Percentiles rank a stretch among this genome's conserved stretches.
Evolutionary conservation across 2,113 vertebrate genomes (phyloP).

Genomic region (Thryonomys swinderianus): DNA sequence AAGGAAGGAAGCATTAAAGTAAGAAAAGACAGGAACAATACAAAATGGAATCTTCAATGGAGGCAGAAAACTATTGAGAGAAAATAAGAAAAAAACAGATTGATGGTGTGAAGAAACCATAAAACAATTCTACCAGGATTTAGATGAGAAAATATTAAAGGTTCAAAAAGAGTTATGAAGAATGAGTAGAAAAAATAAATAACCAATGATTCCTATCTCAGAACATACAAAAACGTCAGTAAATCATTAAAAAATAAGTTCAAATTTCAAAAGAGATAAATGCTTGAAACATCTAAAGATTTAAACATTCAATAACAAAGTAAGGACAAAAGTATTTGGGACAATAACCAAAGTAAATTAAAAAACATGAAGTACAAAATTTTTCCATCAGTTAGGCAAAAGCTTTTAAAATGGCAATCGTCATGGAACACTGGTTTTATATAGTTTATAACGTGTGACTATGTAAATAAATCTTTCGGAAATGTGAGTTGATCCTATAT

Average conservation of each 20-base stretch:
- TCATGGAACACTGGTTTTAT: background rate
- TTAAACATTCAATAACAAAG: background rate
- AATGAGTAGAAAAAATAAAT: background rate
- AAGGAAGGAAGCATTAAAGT: background rate
- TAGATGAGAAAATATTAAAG: background rate
- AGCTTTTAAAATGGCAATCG: background rate
- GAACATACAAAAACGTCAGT: background rate
- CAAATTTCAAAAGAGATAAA: background rate
- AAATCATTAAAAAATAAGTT: background rate
- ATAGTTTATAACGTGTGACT: background rate
- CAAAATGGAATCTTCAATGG: background rate
- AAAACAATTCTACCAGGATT: background rate
- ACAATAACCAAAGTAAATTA: background rate
- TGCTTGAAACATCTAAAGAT: background rate
- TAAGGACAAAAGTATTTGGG: background rate
- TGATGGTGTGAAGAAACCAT: background rate
- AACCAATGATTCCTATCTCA: no score
- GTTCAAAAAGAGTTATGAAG: background rate
- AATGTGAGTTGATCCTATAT: background rate
- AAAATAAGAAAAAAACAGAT: background rate
- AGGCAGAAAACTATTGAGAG: background rate
- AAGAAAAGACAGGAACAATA: background rate
- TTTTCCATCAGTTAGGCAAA: background rate
- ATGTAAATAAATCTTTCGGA: background rate
- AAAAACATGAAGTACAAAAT: background rate